These are phyloP conservation scores for Meghimatium bilineatum DNA, from an alignment of 2,888 invertebrate species.

Conservation along the genomic window DNA sequence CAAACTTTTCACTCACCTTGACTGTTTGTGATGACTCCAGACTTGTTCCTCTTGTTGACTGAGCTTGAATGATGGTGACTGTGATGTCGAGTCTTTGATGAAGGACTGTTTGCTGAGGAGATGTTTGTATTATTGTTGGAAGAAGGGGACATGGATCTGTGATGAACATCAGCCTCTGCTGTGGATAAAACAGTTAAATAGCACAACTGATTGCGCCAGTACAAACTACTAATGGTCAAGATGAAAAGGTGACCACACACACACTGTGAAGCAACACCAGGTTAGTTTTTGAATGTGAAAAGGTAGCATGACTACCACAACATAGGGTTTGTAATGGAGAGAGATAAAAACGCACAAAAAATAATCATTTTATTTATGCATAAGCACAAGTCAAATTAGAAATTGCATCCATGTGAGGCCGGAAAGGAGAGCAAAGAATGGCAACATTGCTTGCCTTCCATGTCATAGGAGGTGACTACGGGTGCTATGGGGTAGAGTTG, in stretches of 20 bases:
- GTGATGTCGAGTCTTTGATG: constrained; percentile 35
- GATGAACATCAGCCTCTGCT: constrained; percentile 42
- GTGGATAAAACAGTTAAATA: constrained; percentile 3
- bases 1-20: constrained; percentile 38
- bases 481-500: too few species aligned
- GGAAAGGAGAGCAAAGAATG: too few species aligned
- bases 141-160: constrained; percentile 40
- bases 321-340: too few species aligned
- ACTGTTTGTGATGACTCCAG: constrained; percentile 45
- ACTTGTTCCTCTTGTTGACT: constrained; percentile 28
- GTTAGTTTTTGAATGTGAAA: not conserved
- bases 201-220: constrained; percentile 1
- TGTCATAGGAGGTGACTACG: too few species aligned
- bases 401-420: too few species aligned
- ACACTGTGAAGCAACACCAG: not conserved
- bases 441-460: too few species aligned
- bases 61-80: constrained; percentile 4
- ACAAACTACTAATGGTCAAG: not conserved
- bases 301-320: too few species aligned
- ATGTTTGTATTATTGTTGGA: constrained; percentile 47
- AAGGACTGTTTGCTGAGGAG: constrained; percentile 37
- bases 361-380: too few species aligned
- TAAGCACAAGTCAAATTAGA: too few species aligned
- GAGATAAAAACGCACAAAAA: too few species aligned
- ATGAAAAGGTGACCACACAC: not conserved